Base-by-base conservation (phyloP, 2,888 invertebrate species). In the Agrotis exclamationis region DNA sequence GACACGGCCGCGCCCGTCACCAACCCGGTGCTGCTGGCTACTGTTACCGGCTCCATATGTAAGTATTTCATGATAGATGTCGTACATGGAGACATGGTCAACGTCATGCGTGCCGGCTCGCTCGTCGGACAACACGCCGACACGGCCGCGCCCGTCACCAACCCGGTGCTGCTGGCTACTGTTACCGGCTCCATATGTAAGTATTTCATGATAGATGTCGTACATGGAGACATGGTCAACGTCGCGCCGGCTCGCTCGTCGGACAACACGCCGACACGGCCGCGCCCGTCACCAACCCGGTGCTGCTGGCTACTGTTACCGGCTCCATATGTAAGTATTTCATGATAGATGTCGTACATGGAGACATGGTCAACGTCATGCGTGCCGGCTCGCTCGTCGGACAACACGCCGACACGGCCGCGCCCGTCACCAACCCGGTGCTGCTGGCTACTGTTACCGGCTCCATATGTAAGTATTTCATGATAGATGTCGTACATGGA, bases 151-250 rank as follows among this genome's bases (percentile, higher is more conserved):
- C 98, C 98, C 66, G 98, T 98, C 54, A 97, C 97, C 83, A 98
- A 98, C 63, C 99, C 99, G 87, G 98, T 99, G 44, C 97, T 99
- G 56, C 99, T 98, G 90, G 99, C 95, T 83, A 95, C 96, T 80
- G 96, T 96, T 83, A 97, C 97, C 88, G 98, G 98, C 83, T 97
- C 97, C n/a, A n/a, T n/a, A n/a, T n/a, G n/a, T n/a, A n/a, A n/a
- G n/a, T n/a, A n/a, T n/a, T n/a, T n/a, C n/a, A n/a, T n/a, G n/a
- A n/a, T n/a, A 99, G 93, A 97, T 99, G 97, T 98, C 99, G 87
- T 99, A 99, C 96, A 98, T 98, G 99, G 99, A 4, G 99, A 99
- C 94, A 98, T 99, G 97, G 98, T 99, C 4, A 99, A 99, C 93
- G 99, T 99, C 18, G 99, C 60, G 98, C 98, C 90, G 99, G 99